Evolutionary conservation across 2,888 invertebrate genomes (phyloP).

Genomic region (Nymphalis polychloros): DNA sequence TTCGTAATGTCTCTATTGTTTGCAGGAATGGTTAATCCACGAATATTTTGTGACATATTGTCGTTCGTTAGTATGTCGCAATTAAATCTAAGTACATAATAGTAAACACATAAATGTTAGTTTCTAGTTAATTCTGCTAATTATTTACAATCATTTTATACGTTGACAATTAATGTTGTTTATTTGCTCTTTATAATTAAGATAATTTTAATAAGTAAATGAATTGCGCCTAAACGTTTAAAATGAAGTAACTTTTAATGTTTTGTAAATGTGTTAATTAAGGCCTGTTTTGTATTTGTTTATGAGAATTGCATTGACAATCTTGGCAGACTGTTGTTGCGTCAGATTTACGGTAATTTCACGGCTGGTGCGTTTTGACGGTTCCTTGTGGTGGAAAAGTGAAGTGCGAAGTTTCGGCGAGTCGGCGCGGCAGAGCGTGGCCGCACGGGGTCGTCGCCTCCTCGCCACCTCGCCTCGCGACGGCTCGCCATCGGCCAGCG

Average conservation of each 20-base stretch:
- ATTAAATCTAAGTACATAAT: background rate
- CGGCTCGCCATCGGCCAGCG: conserved; percentile 12
- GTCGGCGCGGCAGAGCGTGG: conserved; percentile 59
- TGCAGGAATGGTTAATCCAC: conserved; percentile 62
- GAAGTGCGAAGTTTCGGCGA: conserved; percentile 80
- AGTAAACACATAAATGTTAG: background rate
- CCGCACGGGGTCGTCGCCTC: conserved; percentile 70
- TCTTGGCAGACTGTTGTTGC: conserved; percentile 55
- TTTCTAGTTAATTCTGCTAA: background rate
- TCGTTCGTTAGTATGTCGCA: conserved; percentile 1
- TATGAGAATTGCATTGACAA: conserved; percentile 36
- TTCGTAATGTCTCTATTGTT: conserved; percentile 78
- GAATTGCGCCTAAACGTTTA: background rate
- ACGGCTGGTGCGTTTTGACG: conserved; percentile 68
- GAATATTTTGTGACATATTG: conserved; percentile 41
- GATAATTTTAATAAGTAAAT: no score
- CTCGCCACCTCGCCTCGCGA: conserved; percentile 38
- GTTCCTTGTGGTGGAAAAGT: conserved; percentile 75
- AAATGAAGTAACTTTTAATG: background rate
- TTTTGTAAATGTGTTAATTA: conserved; percentile 17
- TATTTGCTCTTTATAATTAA: no score
- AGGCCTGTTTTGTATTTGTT: conserved; percentile 30
- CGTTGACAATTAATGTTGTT: no score
- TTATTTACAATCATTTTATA: no score
- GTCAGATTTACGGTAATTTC: conserved; percentile 77